These are phyloP conservation scores for Erpetoichthys calabaricus DNA, from an alignment of 2,797 vertebrate genomes.

Conservation along the genomic window DNA sequence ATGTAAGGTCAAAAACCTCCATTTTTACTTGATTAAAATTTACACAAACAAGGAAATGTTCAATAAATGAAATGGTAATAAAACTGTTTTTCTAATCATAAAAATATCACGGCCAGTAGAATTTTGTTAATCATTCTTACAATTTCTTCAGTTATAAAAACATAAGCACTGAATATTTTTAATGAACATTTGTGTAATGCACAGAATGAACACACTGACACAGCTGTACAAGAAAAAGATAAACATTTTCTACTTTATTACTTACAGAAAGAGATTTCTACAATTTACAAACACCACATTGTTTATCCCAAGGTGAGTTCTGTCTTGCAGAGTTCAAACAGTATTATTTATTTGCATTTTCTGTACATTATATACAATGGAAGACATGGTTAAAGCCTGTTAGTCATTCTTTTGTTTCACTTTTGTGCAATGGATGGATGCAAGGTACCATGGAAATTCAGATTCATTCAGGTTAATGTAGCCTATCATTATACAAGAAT, in stretches of 20 bases:
- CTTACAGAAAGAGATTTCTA: conserved; percentile 65
- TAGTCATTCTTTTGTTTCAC: conserved; percentile 36
- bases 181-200: conserved; percentile 7
- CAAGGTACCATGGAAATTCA: conserved; percentile 39
- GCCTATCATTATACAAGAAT: conserved; percentile 44
- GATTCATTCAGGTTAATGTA: conserved; percentile 42
- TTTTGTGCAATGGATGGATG: conserved; percentile 41
- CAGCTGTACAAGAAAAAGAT: conserved; percentile 37
- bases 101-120: no score
- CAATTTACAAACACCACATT: conserved; percentile 68
- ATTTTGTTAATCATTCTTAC: no score
- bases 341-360: conserved; percentile 23
- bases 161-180: conserved; percentile 16
- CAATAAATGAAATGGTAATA: no score
- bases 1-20: no score
- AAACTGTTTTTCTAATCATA: no score
- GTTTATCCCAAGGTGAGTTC: conserved; percentile 49
- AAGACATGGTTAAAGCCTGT: conserved; percentile 42
- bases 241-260: conserved; percentile 78
- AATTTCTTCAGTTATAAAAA: no score
- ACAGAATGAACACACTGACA: conserved; percentile 11
- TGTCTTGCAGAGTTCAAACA: conserved; percentile 40
- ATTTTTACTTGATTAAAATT: no score
- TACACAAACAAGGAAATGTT: no score
- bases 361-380: conserved; percentile 64